Base-by-base conservation (phyloP, 2,888 invertebrate genomes). In the Rhagonycha lutea region DNA sequence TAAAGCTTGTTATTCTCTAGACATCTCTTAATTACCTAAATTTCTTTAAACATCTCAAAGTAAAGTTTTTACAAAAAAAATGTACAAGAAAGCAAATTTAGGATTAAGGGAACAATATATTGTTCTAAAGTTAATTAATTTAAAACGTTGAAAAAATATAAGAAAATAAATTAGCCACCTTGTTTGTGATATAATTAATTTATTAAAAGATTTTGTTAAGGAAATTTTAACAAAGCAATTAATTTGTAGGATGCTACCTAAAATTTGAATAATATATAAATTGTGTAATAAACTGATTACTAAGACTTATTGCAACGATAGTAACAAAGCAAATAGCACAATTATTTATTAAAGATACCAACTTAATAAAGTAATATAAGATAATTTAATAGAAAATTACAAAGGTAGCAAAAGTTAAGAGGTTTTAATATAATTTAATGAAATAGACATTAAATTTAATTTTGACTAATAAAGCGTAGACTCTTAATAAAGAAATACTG, bases 371-470 rank as follows among this genome's bases (percentile, higher is more conserved):
- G 47, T 47, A 47, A 47, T 47, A 47, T 47, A 47, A 47, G 47
- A 47, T 47, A 47, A 47, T 47, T 47, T 47, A 47, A 47, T 47
- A 47, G 47, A 47, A 47, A 65, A 65, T 65, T 65, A 65, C 63
- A 24, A 65, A 65, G 63, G 63, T 65, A 65, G 26, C 24, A 26
- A 47, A 65, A 65, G 24, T 65, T 65, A 65, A 65, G 63, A 24
- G 63, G 63, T 65, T 74, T 72, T 74, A 77, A 77, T 74, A 74
- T 62, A 74, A 75, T 67, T 68, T 72, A 77, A 77, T 72, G 72
- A 65, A 69, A 70, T 72, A 65, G 72, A 61, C 65, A 67, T 72
- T 77, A 75, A 77, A 77, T 72, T 77, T 77, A 74, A 74, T 77
- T 77, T 69, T 70, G 62, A 72, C 72, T 77, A 77, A 72, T 77